Percentiles rank a stretch among this genome's conserved stretches.
These are phyloP conservation scores for Pangasius larnaudii DNA, from an alignment of 2,797 vertebrate genomes.

Conservation along the genomic window DNA sequence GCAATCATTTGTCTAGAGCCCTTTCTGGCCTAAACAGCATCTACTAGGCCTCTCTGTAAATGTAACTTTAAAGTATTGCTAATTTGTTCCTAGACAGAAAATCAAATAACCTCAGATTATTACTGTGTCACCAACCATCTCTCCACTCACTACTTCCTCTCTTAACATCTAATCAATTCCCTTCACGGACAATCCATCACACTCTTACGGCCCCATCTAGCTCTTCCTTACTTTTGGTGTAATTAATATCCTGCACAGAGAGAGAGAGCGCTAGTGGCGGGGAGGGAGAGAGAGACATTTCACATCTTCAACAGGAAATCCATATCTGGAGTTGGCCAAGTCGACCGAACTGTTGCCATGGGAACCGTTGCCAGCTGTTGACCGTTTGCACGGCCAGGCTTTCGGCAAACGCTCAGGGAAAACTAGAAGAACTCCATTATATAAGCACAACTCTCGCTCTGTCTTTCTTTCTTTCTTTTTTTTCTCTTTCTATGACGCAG, in stretches of 20 bases:
- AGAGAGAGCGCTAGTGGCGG: neutral
- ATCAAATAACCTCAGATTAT: neutral
- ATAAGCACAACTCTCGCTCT: slow-evolving; percentile 25
- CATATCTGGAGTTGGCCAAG: slow-evolving; percentile 64
- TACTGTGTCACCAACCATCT: neutral
- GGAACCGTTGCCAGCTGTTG: slow-evolving; percentile 48
- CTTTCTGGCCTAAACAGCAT: neutral
- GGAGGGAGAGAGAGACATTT: neutral
- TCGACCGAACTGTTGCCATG: slow-evolving; percentile 42
- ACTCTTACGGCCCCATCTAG: neutral
- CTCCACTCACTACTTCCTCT: neutral
- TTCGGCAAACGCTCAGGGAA: slow-evolving; percentile 4
- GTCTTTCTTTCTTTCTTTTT: neutral
- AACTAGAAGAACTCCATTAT: slow-evolving; percentile 27
- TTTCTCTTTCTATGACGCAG: slow-evolving; percentile 27
- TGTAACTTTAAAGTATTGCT: neutral
- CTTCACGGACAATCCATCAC: slow-evolving; percentile 12
- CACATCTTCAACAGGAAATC: slow-evolving; percentile 64
- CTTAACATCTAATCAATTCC: slow-evolving; percentile 19
- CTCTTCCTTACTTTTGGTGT: neutral
- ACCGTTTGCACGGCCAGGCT: slow-evolving; percentile 33
- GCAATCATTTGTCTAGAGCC: neutral
- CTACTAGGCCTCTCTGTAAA: neutral
- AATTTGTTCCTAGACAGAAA: neutral
- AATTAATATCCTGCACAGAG: neutral